phyloP scores from a whole-genome alignment of 2,888 invertebrate species.

The Dasysyrphus tricinctus region DNA sequence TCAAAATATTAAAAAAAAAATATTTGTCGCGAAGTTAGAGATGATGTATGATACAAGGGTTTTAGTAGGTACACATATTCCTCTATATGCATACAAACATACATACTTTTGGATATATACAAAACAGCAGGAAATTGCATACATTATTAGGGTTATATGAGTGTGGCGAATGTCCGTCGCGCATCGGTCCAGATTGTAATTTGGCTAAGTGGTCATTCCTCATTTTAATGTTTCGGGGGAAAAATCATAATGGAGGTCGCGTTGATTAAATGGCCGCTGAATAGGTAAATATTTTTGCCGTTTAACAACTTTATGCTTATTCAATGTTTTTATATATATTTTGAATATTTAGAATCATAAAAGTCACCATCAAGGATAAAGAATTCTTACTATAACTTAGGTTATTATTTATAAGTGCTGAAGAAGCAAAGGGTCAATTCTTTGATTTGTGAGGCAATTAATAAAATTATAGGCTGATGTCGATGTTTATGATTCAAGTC shows the following conservation, averaged over 20 bases:
- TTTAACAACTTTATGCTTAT: slow-evolving; percentile 64
- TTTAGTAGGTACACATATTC: slow-evolving; percentile 2
- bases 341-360: slow-evolving; percentile 20
- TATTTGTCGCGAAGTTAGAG: slow-evolving; percentile 34
- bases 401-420: slow-evolving; percentile 23
- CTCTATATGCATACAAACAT: background rate
- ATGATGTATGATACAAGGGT: slow-evolving; percentile 66
- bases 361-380: slow-evolving; percentile 39
- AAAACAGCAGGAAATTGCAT: slow-evolving; percentile 65
- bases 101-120: background rate
- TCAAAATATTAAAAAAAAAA: slow-evolving; percentile 60
- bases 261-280: slow-evolving; percentile 73
- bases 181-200: slow-evolving; percentile 81
- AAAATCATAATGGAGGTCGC: slow-evolving; percentile 81
- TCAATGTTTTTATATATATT: slow-evolving; percentile 42
- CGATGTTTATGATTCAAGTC: background rate
- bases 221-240: slow-evolving; percentile 82
- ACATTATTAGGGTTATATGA: slow-evolving; percentile 51
- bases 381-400: background rate
- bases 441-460: slow-evolving; percentile 25
- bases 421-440: slow-evolving; percentile 5
- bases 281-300: slow-evolving; percentile 68
- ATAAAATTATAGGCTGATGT: slow-evolving; percentile 21
- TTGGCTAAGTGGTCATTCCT: slow-evolving; percentile 84
- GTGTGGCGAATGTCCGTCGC: slow-evolving; percentile 46